Evolutionary conservation across 2,113 vertebrate genomes (phyloP).

Genomic region (Charina bottae): DNA sequence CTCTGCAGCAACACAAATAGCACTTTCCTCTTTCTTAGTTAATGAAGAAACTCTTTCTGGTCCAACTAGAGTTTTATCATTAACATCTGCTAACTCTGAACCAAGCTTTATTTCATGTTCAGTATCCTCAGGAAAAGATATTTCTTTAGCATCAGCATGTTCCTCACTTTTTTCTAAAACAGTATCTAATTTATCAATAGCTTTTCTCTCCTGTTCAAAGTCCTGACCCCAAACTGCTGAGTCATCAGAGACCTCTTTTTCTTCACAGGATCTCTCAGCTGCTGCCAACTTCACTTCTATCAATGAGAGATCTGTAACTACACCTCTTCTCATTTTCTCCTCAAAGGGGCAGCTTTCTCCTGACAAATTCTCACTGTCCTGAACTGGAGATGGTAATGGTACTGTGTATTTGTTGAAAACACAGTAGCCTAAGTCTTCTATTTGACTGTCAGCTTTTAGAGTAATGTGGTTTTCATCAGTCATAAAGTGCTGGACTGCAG

Average conservation of each 20-base stretch:
- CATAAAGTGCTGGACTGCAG: constrained; percentile 75
- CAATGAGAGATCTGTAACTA: constrained; percentile 76
- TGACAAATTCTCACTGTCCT: constrained; percentile 77
- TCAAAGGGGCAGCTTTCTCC: constrained; percentile 78
- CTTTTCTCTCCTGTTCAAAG: constrained; percentile 75
- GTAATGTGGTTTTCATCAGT: constrained; percentile 81
- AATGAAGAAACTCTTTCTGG: constrained; percentile 42
- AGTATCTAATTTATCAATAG: constrained; percentile 73
- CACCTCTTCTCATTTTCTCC: constrained; percentile 73
- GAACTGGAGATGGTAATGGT: constrained; percentile 93
- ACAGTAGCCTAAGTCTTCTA: constrained; percentile 96
- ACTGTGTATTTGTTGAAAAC: constrained; percentile 98
- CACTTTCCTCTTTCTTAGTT: constrained; percentile 65
- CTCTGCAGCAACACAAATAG: constrained; percentile 72
- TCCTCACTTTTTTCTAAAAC: constrained; percentile 79
- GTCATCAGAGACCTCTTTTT: constrained; percentile 55
- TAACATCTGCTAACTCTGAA: constrained; percentile 37
- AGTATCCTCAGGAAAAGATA: constrained; percentile 35
- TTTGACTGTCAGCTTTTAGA: constrained; percentile 89
- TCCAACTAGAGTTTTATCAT: constrained; percentile 43
- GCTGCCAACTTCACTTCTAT: constrained; percentile 82
- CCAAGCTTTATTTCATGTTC: constrained; percentile 54
- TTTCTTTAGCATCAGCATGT: constrained; percentile 65
- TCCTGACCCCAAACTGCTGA: constrained; percentile 56
- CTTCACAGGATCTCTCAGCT: constrained; percentile 76